Percentiles rank a stretch among this genome's conserved stretches.
These are phyloP conservation scores for Potamarius usumacintae DNA, from an alignment of 2,113 vertebrate genomes.

Conservation along the genomic window DNA sequence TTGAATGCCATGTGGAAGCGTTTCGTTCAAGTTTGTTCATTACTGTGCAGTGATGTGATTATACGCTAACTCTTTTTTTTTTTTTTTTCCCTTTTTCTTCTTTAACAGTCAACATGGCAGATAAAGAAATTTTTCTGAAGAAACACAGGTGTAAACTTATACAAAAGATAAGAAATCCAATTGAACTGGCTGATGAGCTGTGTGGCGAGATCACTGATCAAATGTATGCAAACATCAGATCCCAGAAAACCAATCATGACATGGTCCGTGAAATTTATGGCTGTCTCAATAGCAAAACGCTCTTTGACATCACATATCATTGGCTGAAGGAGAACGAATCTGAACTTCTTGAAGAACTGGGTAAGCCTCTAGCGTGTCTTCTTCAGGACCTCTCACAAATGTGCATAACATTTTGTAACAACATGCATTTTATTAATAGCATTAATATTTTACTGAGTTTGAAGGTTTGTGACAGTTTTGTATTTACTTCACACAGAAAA, in stretches of 20 bases:
- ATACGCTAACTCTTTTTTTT: neutral
- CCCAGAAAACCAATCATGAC: rapidly evolving
- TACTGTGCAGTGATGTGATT: neutral
- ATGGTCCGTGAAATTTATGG: neutral
- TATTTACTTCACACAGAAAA: neutral
- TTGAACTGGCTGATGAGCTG: neutral
- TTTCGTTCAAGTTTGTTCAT: neutral
- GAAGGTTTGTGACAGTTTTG: neutral
- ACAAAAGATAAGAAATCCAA: neutral
- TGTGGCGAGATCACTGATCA: rapidly evolving
- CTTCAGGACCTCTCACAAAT: neutral
- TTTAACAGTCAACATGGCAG: neutral
- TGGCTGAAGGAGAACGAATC: neutral
- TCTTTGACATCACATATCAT: neutral
- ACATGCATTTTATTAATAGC: neutral
- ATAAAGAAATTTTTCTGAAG: neutral
- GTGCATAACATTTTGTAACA: neutral
- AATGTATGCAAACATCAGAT: neutral
- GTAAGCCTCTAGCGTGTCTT: neutral
- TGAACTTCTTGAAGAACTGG: neutral
- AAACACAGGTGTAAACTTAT: neutral
- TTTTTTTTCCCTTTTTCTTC: neutral
- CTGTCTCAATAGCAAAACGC: neutral
- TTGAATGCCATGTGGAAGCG: neutral
- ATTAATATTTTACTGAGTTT: neutral